phyloP scores from a whole-genome alignment of 2,113 vertebrate genomes.

The Podiceps cristatus region DNA sequence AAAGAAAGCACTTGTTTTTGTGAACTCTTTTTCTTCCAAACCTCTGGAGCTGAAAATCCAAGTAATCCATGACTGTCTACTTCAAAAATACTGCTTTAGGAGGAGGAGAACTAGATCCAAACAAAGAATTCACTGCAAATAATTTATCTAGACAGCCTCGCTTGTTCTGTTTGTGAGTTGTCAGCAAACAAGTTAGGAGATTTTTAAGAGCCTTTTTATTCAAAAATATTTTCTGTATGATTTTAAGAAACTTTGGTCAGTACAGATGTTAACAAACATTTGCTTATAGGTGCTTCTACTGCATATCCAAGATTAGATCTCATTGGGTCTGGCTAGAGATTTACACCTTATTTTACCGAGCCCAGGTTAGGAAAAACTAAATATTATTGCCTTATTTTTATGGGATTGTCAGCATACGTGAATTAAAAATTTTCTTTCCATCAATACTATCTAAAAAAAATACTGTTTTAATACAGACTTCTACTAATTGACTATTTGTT shows the following conservation, averaged over 20 bases:
- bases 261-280: not conserved
- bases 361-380: not conserved
- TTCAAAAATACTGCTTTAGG: conserved; percentile 33
- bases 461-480: not conserved
- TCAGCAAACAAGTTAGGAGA: not conserved
- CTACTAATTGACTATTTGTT: not conserved
- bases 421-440: not conserved
- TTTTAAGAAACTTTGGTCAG: not conserved
- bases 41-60: not conserved
- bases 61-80: not conserved
- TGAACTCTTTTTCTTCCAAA: not conserved
- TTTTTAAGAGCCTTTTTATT: not conserved
- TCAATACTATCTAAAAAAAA: not conserved
- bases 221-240: not conserved
- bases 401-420: not conserved
- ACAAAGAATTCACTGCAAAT: conserved; percentile 7
- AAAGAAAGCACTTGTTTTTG: not conserved
- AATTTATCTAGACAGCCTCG: not conserved
- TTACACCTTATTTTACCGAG: not conserved
- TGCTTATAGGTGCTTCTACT: not conserved
- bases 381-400: not conserved
- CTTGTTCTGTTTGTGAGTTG: not conserved
- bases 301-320: not conserved
- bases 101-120: not conserved
- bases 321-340: not conserved